phyloP scores from a whole-genome alignment of 2,888 invertebrate genomes.

The Drosophila flavopinicola region DNA sequence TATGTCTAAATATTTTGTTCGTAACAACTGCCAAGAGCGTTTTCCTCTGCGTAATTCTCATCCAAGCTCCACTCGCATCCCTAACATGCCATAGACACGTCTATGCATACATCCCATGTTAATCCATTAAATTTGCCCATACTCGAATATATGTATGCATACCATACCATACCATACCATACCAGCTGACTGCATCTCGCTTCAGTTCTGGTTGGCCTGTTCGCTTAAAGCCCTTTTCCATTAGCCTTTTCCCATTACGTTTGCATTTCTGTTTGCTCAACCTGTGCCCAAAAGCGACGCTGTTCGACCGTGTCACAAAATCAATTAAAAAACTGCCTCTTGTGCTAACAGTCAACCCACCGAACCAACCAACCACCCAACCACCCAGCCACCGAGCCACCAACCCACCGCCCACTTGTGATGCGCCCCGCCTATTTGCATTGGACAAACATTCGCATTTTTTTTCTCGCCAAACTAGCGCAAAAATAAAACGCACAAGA shows the following conservation, averaged over 20 bases:
- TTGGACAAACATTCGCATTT: constrained; percentile 27
- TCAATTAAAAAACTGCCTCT: constrained; percentile 59
- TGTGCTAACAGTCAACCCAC: not conserved
- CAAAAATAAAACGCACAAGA: constrained; percentile 23
- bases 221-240: constrained; percentile 2
- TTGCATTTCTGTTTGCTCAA: constrained; percentile 37
- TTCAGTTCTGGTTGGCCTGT: not conserved
- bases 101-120: too few relatives aligned
- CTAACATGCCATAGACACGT: too few relatives aligned
- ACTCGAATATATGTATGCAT: too few relatives aligned
- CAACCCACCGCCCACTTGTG: not conserved
- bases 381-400: not conserved
- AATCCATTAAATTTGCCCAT: too few relatives aligned
- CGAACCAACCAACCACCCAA: not conserved
- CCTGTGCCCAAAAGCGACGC: constrained; percentile 29
- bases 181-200: too few relatives aligned
- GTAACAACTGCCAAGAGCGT: too few relatives aligned
- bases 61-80: too few relatives aligned
- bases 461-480: constrained; percentile 26
- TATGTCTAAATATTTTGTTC: too few relatives aligned
- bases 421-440: constrained; percentile 47
- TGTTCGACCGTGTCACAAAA: constrained; percentile 54
- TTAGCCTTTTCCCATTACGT: constrained; percentile 28
- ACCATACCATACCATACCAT: too few relatives aligned
- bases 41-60: too few relatives aligned